phyloP scores from a whole-genome alignment of 1,140 invertebrate genomes.

The Zaprionus ghesquierei region DNA sequence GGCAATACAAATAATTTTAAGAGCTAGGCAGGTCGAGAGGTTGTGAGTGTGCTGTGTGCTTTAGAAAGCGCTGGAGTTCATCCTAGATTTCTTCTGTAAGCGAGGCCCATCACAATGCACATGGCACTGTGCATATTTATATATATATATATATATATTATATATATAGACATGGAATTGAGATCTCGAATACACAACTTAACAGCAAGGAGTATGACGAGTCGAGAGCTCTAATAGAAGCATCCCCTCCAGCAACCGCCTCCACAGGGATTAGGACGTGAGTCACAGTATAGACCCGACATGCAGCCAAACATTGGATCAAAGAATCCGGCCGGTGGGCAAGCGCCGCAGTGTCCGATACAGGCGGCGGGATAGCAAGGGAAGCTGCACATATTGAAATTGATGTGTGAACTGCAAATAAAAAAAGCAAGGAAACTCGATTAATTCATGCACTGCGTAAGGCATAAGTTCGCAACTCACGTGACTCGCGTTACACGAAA shows the following conservation, averaged over 20 bases:
- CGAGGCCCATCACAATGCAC: background rate
- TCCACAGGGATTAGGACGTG: background rate
- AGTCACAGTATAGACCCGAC: background rate
- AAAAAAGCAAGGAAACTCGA: background rate
- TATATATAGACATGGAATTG: background rate
- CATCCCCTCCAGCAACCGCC: conserved; percentile 6
- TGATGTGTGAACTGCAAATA: conserved; percentile 14
- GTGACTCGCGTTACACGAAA: conserved; percentile 31
- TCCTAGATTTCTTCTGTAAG: conserved; percentile 1
- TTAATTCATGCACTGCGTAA: background rate
- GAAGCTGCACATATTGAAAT: conserved; percentile 13
- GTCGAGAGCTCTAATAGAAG: background rate
- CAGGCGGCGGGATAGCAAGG: conserved; percentile 27
- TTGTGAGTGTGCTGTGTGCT: background rate
- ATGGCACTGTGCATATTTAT: too few relatives aligned
- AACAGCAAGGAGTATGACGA: background rate
- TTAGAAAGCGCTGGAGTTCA: background rate
- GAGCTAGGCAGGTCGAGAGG: background rate
- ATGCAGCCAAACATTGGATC: conserved; percentile 20
- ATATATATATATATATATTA: too few relatives aligned
- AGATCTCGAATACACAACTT: background rate
- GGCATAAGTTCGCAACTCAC: background rate
- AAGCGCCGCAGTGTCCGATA: conserved; percentile 19
- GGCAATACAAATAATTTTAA: background rate
- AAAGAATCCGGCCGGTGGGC: conserved; percentile 18